A percentile compares a stretch with the other conserved stretches of the same genome.
These are phyloP conservation scores for Pseudochromis fuscus DNA, from an alignment of 2,797 vertebrate genomes.

Conservation along the genomic window DNA sequence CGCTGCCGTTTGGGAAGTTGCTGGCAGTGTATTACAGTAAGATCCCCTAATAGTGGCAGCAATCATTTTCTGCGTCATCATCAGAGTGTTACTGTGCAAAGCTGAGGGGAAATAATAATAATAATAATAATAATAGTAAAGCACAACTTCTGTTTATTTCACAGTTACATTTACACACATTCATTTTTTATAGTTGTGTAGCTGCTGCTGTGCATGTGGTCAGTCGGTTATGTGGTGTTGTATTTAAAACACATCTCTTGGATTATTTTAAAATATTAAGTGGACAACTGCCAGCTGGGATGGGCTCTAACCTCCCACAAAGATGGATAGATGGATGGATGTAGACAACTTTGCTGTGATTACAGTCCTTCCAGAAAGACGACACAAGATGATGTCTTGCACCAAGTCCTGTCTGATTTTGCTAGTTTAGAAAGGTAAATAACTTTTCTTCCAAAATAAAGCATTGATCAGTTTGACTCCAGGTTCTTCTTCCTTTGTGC, in stretches of 20 bases:
- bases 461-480: not conserved
- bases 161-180: conserved; percentile 6
- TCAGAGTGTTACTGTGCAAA: conserved; percentile 41
- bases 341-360: not conserved
- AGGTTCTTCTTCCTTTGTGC: not conserved
- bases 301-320: no score
- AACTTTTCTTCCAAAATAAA: not conserved
- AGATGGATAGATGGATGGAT: no score
- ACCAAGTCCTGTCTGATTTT: not conserved
- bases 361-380: not conserved
- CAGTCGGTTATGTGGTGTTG: not conserved
- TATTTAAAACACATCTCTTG: not conserved
- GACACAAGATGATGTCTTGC: not conserved
- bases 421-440: not conserved
- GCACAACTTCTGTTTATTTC: not conserved
- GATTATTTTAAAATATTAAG: not conserved
- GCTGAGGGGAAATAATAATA: conserved; percentile 18
- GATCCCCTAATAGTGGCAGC: conserved; percentile 44
- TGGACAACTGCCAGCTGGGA: no score
- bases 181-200: not conserved
- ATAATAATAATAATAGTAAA: conserved; percentile 12
- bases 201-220: not conserved
- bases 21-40: conserved; percentile 70
- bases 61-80: conserved; percentile 69
- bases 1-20: conserved; percentile 72